A percentile compares a stretch with the other conserved stretches of the same genome.
phyloP scores from a whole-genome alignment of 2,888 invertebrate genomes.

The Megaustenia siamemsis region DNA sequence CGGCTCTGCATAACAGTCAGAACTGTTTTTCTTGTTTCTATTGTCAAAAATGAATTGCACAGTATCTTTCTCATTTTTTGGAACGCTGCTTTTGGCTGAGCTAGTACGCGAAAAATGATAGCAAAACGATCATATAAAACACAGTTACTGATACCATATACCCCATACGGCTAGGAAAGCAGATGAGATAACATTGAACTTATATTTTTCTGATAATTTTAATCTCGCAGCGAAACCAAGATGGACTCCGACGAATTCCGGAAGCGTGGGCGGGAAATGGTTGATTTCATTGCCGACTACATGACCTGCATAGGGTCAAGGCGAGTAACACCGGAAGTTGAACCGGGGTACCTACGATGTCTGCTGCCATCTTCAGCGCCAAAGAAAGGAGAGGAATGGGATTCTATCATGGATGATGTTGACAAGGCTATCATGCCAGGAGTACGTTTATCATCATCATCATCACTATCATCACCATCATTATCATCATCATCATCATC shows the following conservation, averaged over 20 bases:
- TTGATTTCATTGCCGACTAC: conserved; percentile 79
- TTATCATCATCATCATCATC: too few relatives aligned
- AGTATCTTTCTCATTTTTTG: too few relatives aligned
- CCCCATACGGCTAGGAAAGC: neutral
- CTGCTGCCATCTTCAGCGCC: conserved; percentile 76
- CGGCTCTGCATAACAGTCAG: too few relatives aligned
- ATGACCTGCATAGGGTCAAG: conserved; percentile 73
- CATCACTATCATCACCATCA: too few relatives aligned
- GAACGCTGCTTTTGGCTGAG: too few relatives aligned
- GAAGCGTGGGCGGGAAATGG: conserved; percentile 78
- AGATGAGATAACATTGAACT: neutral
- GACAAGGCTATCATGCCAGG: conserved; percentile 78
- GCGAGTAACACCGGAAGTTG: conserved; percentile 75
- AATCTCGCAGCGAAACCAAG: neutral
- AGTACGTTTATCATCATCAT: conserved; percentile 64
- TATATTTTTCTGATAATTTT: neutral
- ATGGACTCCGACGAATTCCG: conserved; percentile 78
- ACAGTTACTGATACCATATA: too few relatives aligned
- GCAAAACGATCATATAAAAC: too few relatives aligned
- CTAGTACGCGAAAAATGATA: too few relatives aligned
- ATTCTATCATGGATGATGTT: conserved; percentile 77
- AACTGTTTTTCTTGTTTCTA: too few relatives aligned
- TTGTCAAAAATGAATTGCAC: too few relatives aligned
- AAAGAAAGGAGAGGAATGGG: conserved; percentile 74
- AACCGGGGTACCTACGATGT: conserved; percentile 77